Evolutionary conservation across 2,113 vertebrate genomes (phyloP).

Genomic region (Ophiodon elongatus): DNA sequence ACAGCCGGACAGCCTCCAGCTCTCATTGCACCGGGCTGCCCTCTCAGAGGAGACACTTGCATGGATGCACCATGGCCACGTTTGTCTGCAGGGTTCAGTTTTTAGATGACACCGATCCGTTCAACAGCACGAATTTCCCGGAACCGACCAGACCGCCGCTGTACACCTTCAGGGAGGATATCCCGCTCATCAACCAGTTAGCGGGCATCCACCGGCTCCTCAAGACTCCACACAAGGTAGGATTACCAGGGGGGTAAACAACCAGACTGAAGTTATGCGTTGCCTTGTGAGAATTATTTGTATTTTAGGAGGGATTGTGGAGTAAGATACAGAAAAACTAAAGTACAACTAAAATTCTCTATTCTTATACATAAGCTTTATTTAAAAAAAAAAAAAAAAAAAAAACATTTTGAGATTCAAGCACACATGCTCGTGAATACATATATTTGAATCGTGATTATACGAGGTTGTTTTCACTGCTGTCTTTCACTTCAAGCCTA

Average conservation of each 20-base stretch:
- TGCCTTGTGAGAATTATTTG: neutral
- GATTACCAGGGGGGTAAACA: constrained; percentile 14
- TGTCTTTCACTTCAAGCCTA: constrained; percentile 33
- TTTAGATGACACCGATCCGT: constrained; percentile 95
- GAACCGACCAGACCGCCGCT: constrained; percentile 92
- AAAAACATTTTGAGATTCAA: neutral
- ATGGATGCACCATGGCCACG: constrained; percentile 92
- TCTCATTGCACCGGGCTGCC: constrained; percentile 38
- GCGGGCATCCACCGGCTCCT: constrained; percentile 92
- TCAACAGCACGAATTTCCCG: constrained; percentile 95
- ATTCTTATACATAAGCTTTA: neutral
- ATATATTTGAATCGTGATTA: neutral
- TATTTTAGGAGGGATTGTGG: neutral
- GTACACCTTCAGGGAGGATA: constrained; percentile 92
- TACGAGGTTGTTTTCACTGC: constrained; percentile 18
- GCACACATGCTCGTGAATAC: neutral
- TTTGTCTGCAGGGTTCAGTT: constrained; percentile 94
- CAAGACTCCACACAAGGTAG: constrained; percentile 94
- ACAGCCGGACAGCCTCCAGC: constrained; percentile 11
- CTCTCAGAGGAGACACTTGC: constrained; percentile 69
- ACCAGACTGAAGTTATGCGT: neutral
- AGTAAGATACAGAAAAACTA: neutral
- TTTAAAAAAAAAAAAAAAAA: no score
- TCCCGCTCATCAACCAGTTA: constrained; percentile 92
- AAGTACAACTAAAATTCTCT: neutral